Base-by-base conservation (phyloP, 2,797 vertebrate genomes). In the Tadarida brasiliensis region DNA sequence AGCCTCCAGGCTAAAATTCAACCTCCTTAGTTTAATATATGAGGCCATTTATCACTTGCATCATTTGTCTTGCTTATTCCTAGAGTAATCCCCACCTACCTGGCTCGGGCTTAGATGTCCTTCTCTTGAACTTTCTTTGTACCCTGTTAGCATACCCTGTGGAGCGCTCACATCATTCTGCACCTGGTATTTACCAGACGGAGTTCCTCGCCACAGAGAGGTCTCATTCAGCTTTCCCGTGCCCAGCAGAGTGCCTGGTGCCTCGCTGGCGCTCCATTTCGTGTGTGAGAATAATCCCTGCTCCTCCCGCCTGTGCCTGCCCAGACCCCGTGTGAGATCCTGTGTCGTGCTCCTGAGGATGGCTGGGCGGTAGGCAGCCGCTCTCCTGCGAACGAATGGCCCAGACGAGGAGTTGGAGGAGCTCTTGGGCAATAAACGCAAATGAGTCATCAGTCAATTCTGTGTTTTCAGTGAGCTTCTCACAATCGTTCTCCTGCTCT, bases 61-160 rank as follows among this genome's bases (percentile, higher is more conserved):
- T 90, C 35, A 2, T 71, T 95, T 93, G 61, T 73, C 85, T 57
- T 47, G 33, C 11, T 63, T 81, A 47, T 67, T 90, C 73, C 56
- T 76, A 91, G 73, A 87, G 33, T 22, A 54, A 7, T 87, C 49
- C 47, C 51, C 61, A 71, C 39, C 47, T n/a, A 26, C 78, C 85
- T 80, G 86, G 28, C 54, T 84, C 35, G 16, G 49, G 19, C 70
- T 70, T 73, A 59, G 19, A 61, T 59, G 35, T 54, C 51, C 76
- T 95, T 92, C 59, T 80, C 89, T 87, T 95, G 82, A 95, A 91
- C 63, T 97, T 74, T 73, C 54, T 87, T 56, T 77, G 67, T 54
- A 49, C 67, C 12, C 9, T 57, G 15, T 68, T 86, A 85, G 26
- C 49, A 2, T 71, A 20, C 59, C 49, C 74, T 19, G 77, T 71